A percentile compares a stretch with the other conserved stretches of the same genome.
These are phyloP conservation scores for Bergia sp. DNA, from an alignment of 92 coral and sea anemone species.

Conservation along the genomic window DNA sequence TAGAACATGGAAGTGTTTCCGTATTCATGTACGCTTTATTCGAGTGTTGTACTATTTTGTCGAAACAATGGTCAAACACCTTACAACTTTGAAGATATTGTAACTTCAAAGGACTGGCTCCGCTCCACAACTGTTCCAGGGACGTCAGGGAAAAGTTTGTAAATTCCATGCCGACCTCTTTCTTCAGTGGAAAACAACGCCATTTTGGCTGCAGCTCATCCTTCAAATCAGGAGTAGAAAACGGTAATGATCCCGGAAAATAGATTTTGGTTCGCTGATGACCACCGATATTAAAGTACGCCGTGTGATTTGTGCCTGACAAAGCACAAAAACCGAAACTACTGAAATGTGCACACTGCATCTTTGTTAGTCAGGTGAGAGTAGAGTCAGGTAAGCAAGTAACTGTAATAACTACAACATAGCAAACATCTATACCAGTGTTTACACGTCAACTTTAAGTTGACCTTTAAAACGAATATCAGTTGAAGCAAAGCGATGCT, in stretches of 20 bases:
- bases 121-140: slow-evolving; percentile 6
- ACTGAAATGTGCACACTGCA: slow-evolving; percentile 6
- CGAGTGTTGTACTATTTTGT: slow-evolving; percentile 29
- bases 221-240: slow-evolving; percentile 31
- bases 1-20: slow-evolving; percentile 1
- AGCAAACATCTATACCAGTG: slow-evolving; percentile 11
- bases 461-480: slow-evolving; percentile 28
- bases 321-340: slow-evolving; percentile 6
- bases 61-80: slow-evolving; percentile 33
- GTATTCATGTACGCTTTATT: not conserved
- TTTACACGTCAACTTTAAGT: slow-evolving; percentile 32
- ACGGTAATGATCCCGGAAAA: slow-evolving; percentile 40
- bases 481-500: slow-evolving; percentile 17
- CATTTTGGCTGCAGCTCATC: slow-evolving; percentile 23
- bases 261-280: slow-evolving; percentile 32
- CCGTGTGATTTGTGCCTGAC: not conserved
- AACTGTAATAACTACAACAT: not conserved
- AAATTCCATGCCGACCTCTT: slow-evolving; percentile 17
- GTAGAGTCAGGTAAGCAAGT: not conserved
- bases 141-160: slow-evolving; percentile 16
- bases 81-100: slow-evolving; percentile 29
- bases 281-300: not conserved
- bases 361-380: not conserved
- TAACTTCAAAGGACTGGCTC: not conserved
- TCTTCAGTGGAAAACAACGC: slow-evolving; percentile 20